Conservation (phyloP, 1,140 invertebrate species). For the Lordiphosa stackelbergi region DNA sequence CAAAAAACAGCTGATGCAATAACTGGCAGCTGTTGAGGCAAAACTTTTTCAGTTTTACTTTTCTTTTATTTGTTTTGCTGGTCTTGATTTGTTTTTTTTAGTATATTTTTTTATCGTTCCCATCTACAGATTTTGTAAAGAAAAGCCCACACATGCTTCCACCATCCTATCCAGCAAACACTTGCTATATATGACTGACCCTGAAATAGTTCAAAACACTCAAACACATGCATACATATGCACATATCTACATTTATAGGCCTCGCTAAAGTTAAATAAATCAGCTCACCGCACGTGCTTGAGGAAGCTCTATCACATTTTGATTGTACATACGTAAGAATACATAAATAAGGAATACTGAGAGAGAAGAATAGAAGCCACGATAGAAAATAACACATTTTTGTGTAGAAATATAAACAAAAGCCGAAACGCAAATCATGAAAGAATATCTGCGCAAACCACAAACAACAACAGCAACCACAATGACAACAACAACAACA, state of each 20-base stretch:
- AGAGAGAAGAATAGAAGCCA: constrained; percentile 10
- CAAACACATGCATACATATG: constrained; percentile 14
- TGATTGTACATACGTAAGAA: constrained; percentile 2
- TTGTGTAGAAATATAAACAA: constrained; percentile 23
- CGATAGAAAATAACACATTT: constrained; percentile 15
- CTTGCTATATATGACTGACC: constrained; percentile 32
- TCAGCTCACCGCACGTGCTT: constrained; percentile 41
- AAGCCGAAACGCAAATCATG: constrained; percentile 31
- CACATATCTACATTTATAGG: neutral
- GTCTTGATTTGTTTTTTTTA: constrained; percentile 16
- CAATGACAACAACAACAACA: no score
- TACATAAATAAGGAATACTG: constrained; percentile 9
- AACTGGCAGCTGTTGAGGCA: constrained; percentile 41
- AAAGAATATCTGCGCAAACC: constrained; percentile 10
- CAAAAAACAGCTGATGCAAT: constrained; percentile 50
- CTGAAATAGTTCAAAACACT: constrained; percentile 69
- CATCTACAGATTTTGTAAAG: constrained; percentile 1
- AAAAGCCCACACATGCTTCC: neutral
- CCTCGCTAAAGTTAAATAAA: constrained; percentile 19
- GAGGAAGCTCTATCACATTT: constrained; percentile 4
- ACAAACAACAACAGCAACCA: no score
- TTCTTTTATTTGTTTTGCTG: constrained; percentile 22
- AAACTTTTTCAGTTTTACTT: constrained; percentile 30
- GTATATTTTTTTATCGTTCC: neutral
- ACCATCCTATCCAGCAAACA: neutral